phyloP scores from a whole-genome alignment of 2,797 vertebrate genomes.

The Hippocampus kuda region DNA sequence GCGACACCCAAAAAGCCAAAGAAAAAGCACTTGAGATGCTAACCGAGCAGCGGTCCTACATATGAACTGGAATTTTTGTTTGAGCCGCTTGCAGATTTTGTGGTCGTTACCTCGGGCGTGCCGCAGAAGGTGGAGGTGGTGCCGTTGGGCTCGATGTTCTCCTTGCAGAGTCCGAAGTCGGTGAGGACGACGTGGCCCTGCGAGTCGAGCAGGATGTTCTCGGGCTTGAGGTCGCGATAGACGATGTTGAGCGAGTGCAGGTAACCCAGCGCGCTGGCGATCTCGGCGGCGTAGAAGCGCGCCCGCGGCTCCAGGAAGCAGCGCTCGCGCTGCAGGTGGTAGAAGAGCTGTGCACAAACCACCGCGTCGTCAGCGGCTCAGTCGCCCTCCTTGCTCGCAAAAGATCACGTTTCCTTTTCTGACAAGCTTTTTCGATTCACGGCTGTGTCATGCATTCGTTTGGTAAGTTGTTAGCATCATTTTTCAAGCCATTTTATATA shows the following conservation, averaged over 20 bases:
- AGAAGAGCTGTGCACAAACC: slow-evolving; percentile 78
- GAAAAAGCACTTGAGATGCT: no score
- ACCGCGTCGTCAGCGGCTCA: no score
- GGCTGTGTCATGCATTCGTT: no score
- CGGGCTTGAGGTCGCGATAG: slow-evolving; percentile 96
- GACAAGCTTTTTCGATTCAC: no score
- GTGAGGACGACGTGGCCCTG: slow-evolving; percentile 97
- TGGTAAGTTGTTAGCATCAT: no score
- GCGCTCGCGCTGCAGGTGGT: slow-evolving; percentile 95
- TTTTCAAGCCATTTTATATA: no score
- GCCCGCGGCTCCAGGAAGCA: slow-evolving; percentile 95
- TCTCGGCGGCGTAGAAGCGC: slow-evolving; percentile 94
- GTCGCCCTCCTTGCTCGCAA: no score
- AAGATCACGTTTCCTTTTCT: no score
- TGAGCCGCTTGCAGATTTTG: neutral
- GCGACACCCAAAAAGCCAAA: no score
- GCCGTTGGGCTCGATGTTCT: slow-evolving; percentile 95
- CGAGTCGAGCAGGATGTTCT: slow-evolving; percentile 95
- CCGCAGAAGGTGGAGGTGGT: slow-evolving; percentile 98
- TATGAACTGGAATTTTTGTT: neutral
- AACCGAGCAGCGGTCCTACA: no score
- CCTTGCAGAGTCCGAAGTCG: slow-evolving; percentile 97
- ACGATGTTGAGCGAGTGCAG: slow-evolving; percentile 97
- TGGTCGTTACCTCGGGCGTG: slow-evolving; percentile 83
- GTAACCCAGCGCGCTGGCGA: slow-evolving; percentile 94